These are phyloP conservation scores for Augochlorella aurata DNA, from an alignment of 2,888 invertebrate genomes.

Conservation along the genomic window DNA sequence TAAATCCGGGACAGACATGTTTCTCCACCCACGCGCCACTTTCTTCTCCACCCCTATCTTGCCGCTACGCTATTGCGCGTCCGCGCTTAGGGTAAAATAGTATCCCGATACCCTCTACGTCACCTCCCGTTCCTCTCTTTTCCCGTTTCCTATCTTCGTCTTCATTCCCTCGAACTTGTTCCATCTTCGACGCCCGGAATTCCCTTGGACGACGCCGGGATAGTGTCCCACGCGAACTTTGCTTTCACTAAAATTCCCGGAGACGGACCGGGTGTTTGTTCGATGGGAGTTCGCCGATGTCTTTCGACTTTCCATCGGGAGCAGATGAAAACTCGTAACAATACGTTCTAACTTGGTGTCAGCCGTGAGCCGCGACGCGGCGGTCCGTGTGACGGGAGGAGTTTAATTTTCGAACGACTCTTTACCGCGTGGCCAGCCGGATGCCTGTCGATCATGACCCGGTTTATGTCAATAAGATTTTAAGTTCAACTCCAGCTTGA, in stretches of 20 bases:
- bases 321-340: slow-evolving; percentile 5
- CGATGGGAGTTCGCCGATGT: slow-evolving; percentile 9
- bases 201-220: neutral
- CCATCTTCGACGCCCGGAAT: slow-evolving; percentile 21
- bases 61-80: slow-evolving; percentile 11
- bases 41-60: slow-evolving; percentile 24
- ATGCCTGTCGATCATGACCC: neutral
- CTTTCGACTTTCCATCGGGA: slow-evolving; percentile 1
- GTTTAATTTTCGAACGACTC: neutral
- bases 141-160: neutral
- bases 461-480: neutral
- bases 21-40: slow-evolving; percentile 38
- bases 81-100: slow-evolving; percentile 62
- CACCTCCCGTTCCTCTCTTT: slow-evolving; percentile 12
- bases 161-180: slow-evolving; percentile 24
- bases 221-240: slow-evolving; percentile 14
- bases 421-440: neutral
- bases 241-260: slow-evolving; percentile 21
- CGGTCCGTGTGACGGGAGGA: neutral
- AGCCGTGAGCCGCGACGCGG: neutral
- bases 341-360: slow-evolving; percentile 4
- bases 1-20: slow-evolving; percentile 74
- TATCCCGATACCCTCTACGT: slow-evolving; percentile 59
- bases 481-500: too few species aligned
- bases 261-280: slow-evolving; percentile 8